Evolutionary conservation across 2,113 vertebrate genomes (phyloP).

Genomic region (Thunnus thynnus): DNA sequence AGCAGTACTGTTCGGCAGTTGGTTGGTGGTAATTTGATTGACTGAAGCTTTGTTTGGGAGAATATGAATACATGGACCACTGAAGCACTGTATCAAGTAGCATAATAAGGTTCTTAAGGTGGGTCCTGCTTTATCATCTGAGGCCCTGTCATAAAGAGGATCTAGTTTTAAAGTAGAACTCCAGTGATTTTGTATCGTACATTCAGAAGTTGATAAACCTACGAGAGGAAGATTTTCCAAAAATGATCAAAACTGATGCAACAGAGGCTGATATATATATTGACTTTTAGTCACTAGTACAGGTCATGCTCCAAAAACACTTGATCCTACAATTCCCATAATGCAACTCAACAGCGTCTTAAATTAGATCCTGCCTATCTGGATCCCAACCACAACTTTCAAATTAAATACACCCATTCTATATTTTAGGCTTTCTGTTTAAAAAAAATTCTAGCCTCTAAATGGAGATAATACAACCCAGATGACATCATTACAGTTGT

Average conservation of each 20-base stretch:
- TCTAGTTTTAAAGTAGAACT: background rate
- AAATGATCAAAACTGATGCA: background rate
- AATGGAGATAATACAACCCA: no score
- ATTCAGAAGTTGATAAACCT: background rate
- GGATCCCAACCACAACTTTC: no score
- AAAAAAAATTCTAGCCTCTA: no score
- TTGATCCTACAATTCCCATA: background rate
- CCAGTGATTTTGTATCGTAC: background rate
- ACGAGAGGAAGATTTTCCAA: no score
- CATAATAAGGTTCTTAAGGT: no score
- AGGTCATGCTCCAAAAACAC: no score
- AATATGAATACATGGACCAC: background rate
- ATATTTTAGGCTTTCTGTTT: no score
- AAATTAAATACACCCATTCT: no score
- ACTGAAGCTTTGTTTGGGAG: background rate
- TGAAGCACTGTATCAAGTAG: background rate
- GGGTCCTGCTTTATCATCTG: background rate
- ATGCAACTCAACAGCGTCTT: background rate
- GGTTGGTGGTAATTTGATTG: background rate
- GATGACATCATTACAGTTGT: no score
- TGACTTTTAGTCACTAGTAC: background rate
- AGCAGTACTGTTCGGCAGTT: background rate
- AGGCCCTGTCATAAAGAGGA: background rate
- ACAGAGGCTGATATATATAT: background rate
- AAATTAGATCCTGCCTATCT: no score